phyloP scores from a whole-genome alignment of 2,113 vertebrate genomes.

The Myrmophylax atrothorax region DNA sequence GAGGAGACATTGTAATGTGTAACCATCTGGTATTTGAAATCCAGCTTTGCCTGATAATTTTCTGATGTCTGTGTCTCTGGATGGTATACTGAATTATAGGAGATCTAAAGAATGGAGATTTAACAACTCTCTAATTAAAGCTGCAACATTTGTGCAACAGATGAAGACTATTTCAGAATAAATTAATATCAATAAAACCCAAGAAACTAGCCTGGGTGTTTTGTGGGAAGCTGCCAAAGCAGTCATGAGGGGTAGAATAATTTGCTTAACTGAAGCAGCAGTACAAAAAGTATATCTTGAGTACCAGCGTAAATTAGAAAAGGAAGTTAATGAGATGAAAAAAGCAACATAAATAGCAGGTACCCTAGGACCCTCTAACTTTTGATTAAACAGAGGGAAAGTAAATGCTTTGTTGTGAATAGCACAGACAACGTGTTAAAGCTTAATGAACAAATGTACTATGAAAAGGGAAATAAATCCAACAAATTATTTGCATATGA shows the following conservation, averaged over 20 bases:
- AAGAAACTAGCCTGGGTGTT: constrained; percentile 68
- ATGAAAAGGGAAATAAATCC: constrained; percentile 52
- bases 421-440: constrained; percentile 55
- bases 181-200: constrained; percentile 77
- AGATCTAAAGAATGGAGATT: constrained; percentile 75
- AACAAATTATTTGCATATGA: constrained; percentile 52
- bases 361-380: constrained; percentile 59
- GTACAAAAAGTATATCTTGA: constrained; percentile 67
- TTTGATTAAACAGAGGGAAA: constrained; percentile 67
- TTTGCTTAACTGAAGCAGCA: constrained; percentile 48
- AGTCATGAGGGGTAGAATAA: constrained; percentile 69
- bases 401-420: constrained; percentile 50
- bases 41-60: constrained; percentile 62
- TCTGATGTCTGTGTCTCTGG: constrained; percentile 62
- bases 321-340: constrained; percentile 74
- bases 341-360: constrained; percentile 64
- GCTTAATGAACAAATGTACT: constrained; percentile 61
- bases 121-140: constrained; percentile 77
- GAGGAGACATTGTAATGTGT: constrained; percentile 25
- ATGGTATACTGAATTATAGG: constrained; percentile 63
- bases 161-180: constrained; percentile 78
- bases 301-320: constrained; percentile 68
- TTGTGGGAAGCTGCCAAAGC: constrained; percentile 71
- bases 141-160: constrained; percentile 71
- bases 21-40: constrained; percentile 69